phyloP scores from a whole-genome alignment of 2,888 invertebrate species.

The Xanthia togata region DNA sequence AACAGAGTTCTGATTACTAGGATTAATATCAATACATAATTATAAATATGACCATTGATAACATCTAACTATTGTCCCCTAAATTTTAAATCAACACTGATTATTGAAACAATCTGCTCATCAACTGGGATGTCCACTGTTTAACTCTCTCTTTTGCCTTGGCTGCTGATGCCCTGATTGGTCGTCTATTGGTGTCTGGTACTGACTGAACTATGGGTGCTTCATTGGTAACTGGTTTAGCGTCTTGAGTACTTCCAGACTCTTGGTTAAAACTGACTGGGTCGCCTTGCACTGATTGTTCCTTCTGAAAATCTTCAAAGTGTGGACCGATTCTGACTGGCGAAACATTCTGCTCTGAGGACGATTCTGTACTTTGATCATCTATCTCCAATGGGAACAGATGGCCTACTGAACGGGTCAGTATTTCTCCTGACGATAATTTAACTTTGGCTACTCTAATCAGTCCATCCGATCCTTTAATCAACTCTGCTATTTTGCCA shows the following conservation, averaged over 20 bases:
- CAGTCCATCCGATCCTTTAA: constrained; percentile 8
- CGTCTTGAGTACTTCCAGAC: constrained; percentile 6
- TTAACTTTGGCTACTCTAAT: constrained; percentile 12
- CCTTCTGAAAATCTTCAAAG: not conserved
- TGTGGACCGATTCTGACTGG: not conserved
- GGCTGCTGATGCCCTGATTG: constrained; percentile 5
- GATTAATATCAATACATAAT: too few relatives aligned
- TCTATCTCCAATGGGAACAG: constrained; percentile 11
- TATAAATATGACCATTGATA: not conserved
- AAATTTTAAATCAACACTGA: not conserved
- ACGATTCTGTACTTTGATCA: constrained; percentile 4
- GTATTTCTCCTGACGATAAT: too few relatives aligned
- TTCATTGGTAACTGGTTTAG: not conserved
- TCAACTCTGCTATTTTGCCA: constrained; percentile 4
- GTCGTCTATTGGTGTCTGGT: constrained; percentile 5
- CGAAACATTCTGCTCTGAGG: not conserved
- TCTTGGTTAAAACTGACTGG: not conserved
- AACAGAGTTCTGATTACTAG: not conserved
- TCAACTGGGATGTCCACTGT: constrained; percentile 15
- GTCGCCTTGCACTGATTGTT: not conserved
- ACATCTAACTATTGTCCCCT: not conserved
- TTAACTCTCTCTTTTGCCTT: not conserved
- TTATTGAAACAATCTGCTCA: constrained; percentile 10
- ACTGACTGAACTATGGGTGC: not conserved
- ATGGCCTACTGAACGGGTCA: not conserved